Conservation (phyloP, 2,888 invertebrate species). For the Aphidoletes aphidimyza region DNA sequence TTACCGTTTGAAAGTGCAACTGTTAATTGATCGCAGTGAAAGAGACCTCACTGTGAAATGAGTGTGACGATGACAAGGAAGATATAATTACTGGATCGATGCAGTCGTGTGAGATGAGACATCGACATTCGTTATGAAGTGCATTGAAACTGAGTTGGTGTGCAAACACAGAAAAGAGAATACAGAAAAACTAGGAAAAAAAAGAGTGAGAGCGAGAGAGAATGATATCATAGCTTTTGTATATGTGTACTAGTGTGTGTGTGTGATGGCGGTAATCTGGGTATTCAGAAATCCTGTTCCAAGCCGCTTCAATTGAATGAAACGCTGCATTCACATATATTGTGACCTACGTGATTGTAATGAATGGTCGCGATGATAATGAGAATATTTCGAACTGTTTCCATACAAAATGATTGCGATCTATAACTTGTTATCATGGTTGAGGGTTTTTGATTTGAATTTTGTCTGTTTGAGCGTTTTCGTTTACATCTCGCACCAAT, state of each 20-base stretch:
- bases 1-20: slow-evolving; percentile 23
- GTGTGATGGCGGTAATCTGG: slow-evolving; percentile 4
- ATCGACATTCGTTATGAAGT: background rate
- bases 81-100: slow-evolving; percentile 23
- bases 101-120: background rate
- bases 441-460: background rate
- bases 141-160: too few species aligned
- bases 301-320: background rate
- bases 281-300: too few species aligned
- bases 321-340: background rate
- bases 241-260: too few species aligned
- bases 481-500: too few species aligned
- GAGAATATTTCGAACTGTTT: background rate
- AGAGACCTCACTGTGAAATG: background rate
- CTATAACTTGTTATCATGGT: background rate
- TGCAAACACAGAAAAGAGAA: too few species aligned
- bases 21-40: slow-evolving; percentile 18
- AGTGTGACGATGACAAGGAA: background rate
- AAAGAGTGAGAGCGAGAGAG: too few species aligned
- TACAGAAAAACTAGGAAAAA: too few species aligned
- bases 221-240: too few species aligned
- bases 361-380: slow-evolving; percentile 4
- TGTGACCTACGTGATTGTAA: background rate
- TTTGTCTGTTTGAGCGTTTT: background rate
- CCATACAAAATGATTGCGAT: background rate